Conservation (phyloP, 2,888 invertebrate species). For the Ischnura elegans region DNA sequence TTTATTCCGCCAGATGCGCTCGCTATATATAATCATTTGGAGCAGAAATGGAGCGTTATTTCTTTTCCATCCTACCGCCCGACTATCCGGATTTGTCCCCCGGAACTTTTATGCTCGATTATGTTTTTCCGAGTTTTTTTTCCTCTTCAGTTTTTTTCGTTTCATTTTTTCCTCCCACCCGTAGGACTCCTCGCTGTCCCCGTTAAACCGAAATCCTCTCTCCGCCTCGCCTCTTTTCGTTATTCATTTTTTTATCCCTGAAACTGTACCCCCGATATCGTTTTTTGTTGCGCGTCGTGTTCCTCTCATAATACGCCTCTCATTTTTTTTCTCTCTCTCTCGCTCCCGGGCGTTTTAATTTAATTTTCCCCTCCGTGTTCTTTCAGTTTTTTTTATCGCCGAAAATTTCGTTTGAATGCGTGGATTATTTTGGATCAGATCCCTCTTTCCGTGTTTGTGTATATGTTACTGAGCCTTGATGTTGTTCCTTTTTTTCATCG, state of each 20-base stretch:
- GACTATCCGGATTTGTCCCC: slow-evolving; percentile 1
- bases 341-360: not conserved
- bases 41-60: slow-evolving; percentile 17
- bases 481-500: not conserved
- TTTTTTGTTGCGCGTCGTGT: not conserved
- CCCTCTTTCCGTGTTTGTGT: not conserved
- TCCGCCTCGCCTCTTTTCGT: not conserved
- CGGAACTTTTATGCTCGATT: not conserved
- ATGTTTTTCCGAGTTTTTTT: not conserved
- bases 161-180: not conserved
- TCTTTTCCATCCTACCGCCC: not conserved
- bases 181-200: not conserved
- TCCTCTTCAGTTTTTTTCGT: not conserved
- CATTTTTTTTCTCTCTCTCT: not conserved
- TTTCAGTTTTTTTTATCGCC: not conserved
- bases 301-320: not conserved
- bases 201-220: not conserved
- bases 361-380: not conserved
- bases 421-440: not conserved
- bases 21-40: slow-evolving; percentile 35
- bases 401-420: slow-evolving; percentile 27
- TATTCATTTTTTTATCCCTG: not conserved
- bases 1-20: slow-evolving; percentile 12
- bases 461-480: not conserved
- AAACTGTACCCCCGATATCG: not conserved